phyloP scores from a whole-genome alignment of 2,888 invertebrate species.

The Sinotaia quadrata region DNA sequence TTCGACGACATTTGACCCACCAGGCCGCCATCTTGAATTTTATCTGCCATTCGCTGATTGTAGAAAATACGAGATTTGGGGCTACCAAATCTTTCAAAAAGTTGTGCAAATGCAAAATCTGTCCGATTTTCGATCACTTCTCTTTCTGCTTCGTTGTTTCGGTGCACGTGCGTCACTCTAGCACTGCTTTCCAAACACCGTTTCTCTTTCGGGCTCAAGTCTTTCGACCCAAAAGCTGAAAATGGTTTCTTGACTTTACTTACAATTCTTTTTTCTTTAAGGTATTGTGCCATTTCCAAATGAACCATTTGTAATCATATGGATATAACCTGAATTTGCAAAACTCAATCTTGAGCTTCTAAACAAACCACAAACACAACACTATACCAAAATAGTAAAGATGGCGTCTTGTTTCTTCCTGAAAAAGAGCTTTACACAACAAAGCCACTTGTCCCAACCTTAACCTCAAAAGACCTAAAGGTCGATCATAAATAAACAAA shows the following conservation, averaged over 20 bases:
- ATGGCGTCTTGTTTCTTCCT: too few species aligned
- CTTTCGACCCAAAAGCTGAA: conserved; percentile 3
- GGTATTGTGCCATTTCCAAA: conserved; percentile 18
- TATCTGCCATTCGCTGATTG: conserved; percentile 1
- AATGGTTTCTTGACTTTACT: conserved; percentile 20
- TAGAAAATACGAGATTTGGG: neutral
- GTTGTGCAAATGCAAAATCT: conserved; percentile 4
- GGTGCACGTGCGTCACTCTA: neutral
- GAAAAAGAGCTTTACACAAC: too few species aligned
- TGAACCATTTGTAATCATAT: conserved; percentile 8
- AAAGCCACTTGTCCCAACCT: too few species aligned
- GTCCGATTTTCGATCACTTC: neutral
- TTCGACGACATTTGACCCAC: conserved; percentile 24
- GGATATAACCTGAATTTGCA: too few species aligned
- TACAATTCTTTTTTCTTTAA: neutral
- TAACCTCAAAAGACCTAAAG: too few species aligned
- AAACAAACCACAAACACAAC: too few species aligned
- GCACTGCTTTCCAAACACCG: neutral
- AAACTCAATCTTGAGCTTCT: neutral
- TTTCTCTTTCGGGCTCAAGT: conserved; percentile 2
- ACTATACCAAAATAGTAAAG: too few species aligned
- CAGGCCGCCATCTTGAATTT: conserved; percentile 10
- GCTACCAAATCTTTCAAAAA: neutral
- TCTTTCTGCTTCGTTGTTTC: neutral
- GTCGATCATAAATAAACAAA: too few species aligned